phyloP scores from a whole-genome alignment of 2,888 invertebrate genomes.

The Drosophila percnosoma region DNA sequence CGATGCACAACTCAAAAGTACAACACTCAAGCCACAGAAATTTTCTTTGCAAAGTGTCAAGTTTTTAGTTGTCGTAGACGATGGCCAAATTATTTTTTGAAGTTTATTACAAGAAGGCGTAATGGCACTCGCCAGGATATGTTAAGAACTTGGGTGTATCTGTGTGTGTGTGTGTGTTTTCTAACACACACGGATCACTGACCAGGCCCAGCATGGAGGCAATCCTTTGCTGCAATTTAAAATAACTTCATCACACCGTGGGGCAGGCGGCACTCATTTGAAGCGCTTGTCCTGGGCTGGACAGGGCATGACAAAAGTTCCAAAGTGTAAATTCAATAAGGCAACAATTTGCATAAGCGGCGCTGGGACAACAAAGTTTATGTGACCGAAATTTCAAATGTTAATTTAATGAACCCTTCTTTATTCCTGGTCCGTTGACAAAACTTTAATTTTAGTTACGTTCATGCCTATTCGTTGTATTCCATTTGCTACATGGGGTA shows the following conservation, averaged over 20 bases:
- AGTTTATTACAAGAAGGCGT: slow-evolving; percentile 67
- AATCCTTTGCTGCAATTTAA: slow-evolving; percentile 49
- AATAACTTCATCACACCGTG: slow-evolving; percentile 43
- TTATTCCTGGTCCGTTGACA: slow-evolving; percentile 6
- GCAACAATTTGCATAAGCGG: slow-evolving; percentile 68
- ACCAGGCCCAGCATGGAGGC: slow-evolving; percentile 32
- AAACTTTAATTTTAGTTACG: slow-evolving; percentile 12
- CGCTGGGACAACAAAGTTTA: slow-evolving; percentile 47
- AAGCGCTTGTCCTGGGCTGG: slow-evolving; percentile 41
- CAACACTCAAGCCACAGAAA: slow-evolving; percentile 75
- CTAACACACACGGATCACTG: slow-evolving; percentile 51
- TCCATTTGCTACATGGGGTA: not conserved
- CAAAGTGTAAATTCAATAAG: slow-evolving; percentile 65
- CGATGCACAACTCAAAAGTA: slow-evolving; percentile 47
- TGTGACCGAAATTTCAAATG: slow-evolving; percentile 39
- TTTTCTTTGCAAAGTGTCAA: slow-evolving; percentile 78
- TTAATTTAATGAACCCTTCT: slow-evolving; percentile 64
- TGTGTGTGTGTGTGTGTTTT: slow-evolving; percentile 10
- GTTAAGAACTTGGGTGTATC: slow-evolving; percentile 17
- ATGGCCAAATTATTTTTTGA: slow-evolving; percentile 74
- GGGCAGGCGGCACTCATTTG: slow-evolving; percentile 49
- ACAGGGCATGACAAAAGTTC: slow-evolving; percentile 59
- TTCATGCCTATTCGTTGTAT: not conserved
- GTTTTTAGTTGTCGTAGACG: slow-evolving; percentile 78
- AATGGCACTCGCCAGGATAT: slow-evolving; percentile 49